phyloP scores from a whole-genome alignment of 2,113 vertebrate genomes.

The Cheirogaleus medius region DNA sequence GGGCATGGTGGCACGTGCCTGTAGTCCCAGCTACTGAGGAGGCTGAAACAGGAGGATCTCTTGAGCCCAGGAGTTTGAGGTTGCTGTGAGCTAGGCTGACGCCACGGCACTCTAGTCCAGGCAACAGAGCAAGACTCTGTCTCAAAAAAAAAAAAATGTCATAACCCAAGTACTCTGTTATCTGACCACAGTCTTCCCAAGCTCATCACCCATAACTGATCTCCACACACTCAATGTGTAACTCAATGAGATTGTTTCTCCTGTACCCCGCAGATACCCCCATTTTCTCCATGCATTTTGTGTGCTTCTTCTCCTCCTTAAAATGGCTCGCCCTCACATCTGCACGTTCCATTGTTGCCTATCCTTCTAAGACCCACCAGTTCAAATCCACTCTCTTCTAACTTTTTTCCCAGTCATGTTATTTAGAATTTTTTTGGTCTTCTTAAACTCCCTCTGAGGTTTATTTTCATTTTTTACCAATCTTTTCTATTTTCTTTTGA shows the following conservation, averaged over 20 bases:
- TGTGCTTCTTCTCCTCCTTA: neutral
- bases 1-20: no score
- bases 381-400: neutral
- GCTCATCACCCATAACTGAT: neutral
- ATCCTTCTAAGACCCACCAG: neutral
- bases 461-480: neutral
- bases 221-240: neutral
- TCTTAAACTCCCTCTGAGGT: neutral
- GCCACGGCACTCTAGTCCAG: no score
- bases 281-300: neutral
- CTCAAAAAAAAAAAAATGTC: neutral
- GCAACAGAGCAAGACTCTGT: no score
- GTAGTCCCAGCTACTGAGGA: no score
- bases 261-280: neutral
- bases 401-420: neutral
- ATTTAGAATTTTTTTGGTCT: neutral
- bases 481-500: neutral
- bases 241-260: neutral
- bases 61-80: no score
- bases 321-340: neutral
- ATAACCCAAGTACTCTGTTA: neutral
- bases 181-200: neutral
- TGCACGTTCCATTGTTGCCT: neutral
- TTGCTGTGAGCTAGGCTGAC: no score
- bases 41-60: no score